Percentiles rank a stretch among this genome's conserved stretches.
Conservation (phyloP, 1,140 invertebrate species). For the Sycophaga agraensis region DNA sequence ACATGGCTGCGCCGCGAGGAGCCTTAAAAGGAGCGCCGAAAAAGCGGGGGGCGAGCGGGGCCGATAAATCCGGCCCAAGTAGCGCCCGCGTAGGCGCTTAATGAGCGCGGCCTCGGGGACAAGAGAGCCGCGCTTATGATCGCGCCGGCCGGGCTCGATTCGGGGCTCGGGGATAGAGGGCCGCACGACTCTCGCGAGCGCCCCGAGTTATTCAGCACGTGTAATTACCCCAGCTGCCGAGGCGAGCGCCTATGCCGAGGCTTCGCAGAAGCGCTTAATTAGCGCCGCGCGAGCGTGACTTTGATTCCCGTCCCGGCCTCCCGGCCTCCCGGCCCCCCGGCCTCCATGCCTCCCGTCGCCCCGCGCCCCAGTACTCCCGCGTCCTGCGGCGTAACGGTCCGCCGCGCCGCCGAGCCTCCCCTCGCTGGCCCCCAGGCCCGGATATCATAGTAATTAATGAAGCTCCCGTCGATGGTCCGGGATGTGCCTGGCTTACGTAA, state of each 20-base stretch:
- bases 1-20: constrained; percentile 15
- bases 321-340: background rate
- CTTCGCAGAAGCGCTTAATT: constrained; percentile 36
- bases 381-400: too few relatives aligned
- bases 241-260: constrained; percentile 1
- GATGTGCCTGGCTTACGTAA: too few relatives aligned
- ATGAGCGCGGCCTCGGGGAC: too few relatives aligned
- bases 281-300: constrained; percentile 31
- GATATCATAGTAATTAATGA: too few relatives aligned
- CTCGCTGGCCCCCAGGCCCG: too few relatives aligned
- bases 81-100: too few relatives aligned
- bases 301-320: constrained; percentile 30
- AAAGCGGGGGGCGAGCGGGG: background rate
- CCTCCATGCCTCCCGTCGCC: too few relatives aligned
- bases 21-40: constrained; percentile 18
- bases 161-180: background rate
- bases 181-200: too few relatives aligned
- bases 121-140: constrained; percentile 4
- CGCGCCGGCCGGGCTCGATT: background rate
- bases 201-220: constrained; percentile 12
- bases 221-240: too few relatives aligned
- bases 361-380: too few relatives aligned
- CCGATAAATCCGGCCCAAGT: constrained; percentile 1
- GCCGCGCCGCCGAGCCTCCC: too few relatives aligned
- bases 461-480: too few relatives aligned